Conservation (phyloP, 2,797 vertebrate genomes). For the Luscinia megarhynchos region DNA sequence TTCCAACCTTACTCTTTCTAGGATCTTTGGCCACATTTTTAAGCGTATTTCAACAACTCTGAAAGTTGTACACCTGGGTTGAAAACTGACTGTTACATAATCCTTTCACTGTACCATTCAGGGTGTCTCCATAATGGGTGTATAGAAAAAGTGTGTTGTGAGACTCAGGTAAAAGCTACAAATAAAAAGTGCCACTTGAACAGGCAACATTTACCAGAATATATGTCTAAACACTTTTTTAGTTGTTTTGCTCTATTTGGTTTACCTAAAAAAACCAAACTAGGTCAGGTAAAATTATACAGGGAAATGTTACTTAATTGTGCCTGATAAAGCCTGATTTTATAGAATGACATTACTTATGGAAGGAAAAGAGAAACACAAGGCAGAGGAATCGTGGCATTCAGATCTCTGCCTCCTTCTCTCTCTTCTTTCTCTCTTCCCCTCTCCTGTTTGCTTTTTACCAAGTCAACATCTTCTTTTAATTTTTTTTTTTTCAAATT, state of each 20-base stretch:
- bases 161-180: neutral
- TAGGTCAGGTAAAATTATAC: neutral
- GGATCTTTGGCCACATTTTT: neutral
- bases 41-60: neutral
- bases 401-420: rapidly evolving
- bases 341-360: neutral
- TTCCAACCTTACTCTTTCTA: neutral
- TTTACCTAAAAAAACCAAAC: neutral
- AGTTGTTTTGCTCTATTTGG: neutral
- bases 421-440: neutral
- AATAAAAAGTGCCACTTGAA: neutral
- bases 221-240: neutral
- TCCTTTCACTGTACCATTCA: neutral
- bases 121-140: neutral
- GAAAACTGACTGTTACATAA: neutral
- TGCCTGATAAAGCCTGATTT: neutral
- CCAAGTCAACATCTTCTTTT: neutral
- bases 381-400: neutral
- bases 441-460: neutral
- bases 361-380: neutral
- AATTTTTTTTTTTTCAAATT: neutral
- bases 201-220: neutral
- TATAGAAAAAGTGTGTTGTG: neutral
- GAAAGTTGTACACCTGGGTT: neutral
- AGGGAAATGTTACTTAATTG: neutral